Percentiles rank a stretch among this genome's conserved stretches.
Evolutionary conservation across 2,888 invertebrate species (phyloP).

Genomic region (Drosophila yooni): DNA sequence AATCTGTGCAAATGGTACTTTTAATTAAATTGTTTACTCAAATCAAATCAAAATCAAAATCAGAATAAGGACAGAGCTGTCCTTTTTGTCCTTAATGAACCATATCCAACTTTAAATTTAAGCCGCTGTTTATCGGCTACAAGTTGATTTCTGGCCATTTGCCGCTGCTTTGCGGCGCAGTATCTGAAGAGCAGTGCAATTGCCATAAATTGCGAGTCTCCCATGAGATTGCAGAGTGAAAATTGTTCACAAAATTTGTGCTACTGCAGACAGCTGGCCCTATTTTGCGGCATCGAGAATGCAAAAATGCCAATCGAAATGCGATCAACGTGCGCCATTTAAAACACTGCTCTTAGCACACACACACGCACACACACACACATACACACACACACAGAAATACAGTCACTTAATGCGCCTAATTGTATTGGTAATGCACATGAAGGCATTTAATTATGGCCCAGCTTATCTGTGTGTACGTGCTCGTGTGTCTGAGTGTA

Average conservation of each 20-base stretch:
- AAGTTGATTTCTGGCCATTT: constrained; percentile 18
- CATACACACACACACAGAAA: constrained; percentile 13
- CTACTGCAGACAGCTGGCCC: constrained; percentile 19
- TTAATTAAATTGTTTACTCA: constrained; percentile 65
- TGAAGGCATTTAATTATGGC: constrained; percentile 66
- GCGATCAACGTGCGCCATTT: constrained; percentile 54
- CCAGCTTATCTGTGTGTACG: constrained; percentile 13
- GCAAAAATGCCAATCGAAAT: constrained; percentile 58
- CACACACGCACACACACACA: constrained; percentile 5
- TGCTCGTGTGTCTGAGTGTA: constrained; percentile 11
- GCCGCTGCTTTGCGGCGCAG: constrained; percentile 3
- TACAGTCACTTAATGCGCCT: constrained; percentile 45
- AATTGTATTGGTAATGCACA: constrained; percentile 73
- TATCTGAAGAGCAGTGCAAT: constrained; percentile 45
- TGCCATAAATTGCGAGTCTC: constrained; percentile 68
- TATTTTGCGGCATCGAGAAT: constrained; percentile 63
- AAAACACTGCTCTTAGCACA: constrained; percentile 35
- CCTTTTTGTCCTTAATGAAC: not conserved
- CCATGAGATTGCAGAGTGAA: constrained; percentile 68
- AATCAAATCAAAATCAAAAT: constrained; percentile 19
- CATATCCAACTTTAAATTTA: not conserved
- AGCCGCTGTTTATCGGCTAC: constrained; percentile 3
- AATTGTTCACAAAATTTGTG: constrained; percentile 43
- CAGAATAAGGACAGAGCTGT: not conserved
- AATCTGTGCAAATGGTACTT: constrained; percentile 36